Conservation (phyloP, 2,113 vertebrate genomes). For the Genyomyrus donnyi region DNA sequence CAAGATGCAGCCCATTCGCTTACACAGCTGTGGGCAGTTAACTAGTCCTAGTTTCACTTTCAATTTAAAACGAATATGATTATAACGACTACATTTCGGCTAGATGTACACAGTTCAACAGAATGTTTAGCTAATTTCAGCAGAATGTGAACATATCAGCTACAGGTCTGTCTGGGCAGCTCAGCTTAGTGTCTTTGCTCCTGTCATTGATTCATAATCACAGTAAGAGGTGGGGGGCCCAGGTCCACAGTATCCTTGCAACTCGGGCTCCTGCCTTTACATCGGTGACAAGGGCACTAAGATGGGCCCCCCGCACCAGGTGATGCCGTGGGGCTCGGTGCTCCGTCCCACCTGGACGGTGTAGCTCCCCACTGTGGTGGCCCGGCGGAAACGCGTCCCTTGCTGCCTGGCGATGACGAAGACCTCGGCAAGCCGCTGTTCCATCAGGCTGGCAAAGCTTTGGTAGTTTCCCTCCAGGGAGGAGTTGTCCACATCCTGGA, state of each 20-base stretch:
- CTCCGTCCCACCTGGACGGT: conserved; percentile 78
- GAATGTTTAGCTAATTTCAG: not conserved
- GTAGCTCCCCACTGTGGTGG: conserved; percentile 82
- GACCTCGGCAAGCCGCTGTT: conserved; percentile 85
- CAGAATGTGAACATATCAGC: not conserved
- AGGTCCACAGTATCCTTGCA: not conserved
- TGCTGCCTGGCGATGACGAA: conserved; percentile 88
- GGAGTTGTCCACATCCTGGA: conserved; percentile 85
- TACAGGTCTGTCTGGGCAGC: not conserved
- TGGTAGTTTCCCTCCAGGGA: conserved; percentile 86
- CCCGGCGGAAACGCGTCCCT: conserved; percentile 75
- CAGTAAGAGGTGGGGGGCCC: not conserved
- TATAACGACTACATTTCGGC: not conserved
- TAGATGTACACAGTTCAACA: not conserved
- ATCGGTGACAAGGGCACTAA: not conserved
- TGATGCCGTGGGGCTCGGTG: not conserved
- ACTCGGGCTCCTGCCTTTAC: not conserved
- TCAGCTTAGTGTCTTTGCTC: not conserved
- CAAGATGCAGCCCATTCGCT: not conserved
- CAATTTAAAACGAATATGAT: not conserved
- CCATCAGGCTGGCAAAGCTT: conserved; percentile 93
- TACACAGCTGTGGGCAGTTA: not conserved
- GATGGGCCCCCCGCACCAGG: not conserved
- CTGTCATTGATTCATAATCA: not conserved
- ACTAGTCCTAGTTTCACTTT: not conserved